Conservation (phyloP, 1,140 invertebrate genomes). For the Diorhabda carinulata region DNA sequence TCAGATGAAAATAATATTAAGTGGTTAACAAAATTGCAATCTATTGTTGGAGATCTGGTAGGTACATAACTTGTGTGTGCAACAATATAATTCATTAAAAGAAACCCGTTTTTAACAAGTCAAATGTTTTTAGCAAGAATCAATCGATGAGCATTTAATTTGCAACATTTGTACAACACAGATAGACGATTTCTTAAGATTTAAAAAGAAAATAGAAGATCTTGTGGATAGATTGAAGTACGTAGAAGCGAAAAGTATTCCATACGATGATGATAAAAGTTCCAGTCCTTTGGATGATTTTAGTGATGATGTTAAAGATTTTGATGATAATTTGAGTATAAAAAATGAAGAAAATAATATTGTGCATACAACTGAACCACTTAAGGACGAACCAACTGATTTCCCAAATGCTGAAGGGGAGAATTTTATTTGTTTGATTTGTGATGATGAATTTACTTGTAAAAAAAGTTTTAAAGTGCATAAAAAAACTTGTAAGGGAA, state of each 20-base stretch:
- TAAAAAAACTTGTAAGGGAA: conserved; percentile 11
- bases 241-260: neutral
- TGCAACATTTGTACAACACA: conserved; percentile 20
- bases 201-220: neutral
- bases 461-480: conserved; percentile 17
- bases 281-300: neutral
- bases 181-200: conserved; percentile 13
- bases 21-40: conserved; percentile 17
- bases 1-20: conserved; percentile 14
- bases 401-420: neutral
- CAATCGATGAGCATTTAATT: conserved; percentile 18
- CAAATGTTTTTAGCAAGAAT: conserved; percentile 16
- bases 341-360: neutral
- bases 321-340: neutral
- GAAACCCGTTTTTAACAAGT: conserved; percentile 1
- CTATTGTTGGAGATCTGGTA: conserved; percentile 23
- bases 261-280: neutral
- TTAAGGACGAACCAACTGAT: neutral
- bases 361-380: neutral
- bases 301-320: conserved; percentile 3
- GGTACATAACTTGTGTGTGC: neutral
- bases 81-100: neutral
- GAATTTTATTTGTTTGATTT: neutral
- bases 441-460: conserved; percentile 9
- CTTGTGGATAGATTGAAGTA: neutral